Base-by-base conservation (phyloP, 2,797 vertebrate genomes). In the Ficedula albicollis region DNA sequence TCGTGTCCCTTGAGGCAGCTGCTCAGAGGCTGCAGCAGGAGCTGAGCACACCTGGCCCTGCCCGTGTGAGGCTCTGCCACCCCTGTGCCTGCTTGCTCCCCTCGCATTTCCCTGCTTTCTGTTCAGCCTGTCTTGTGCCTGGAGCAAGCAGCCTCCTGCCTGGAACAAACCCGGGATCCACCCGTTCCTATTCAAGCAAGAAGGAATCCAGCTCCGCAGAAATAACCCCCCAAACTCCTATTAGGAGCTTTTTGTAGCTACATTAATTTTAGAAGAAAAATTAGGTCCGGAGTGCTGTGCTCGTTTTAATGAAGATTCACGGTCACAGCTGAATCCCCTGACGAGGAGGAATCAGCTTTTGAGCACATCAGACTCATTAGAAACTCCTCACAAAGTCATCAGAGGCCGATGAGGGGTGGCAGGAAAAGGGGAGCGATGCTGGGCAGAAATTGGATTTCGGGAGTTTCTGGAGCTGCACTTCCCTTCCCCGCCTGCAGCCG, bases 201-300 rank as follows among this genome's bases (percentile, higher is more conserved):
- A 34, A 66, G 38, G 70, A 67, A 46, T 11, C 38, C 84, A 77
- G 34, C 34, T 84, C 48, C 38, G 11, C 8, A 20, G 54, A 70
- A 79, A 90, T 32, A 89, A 90, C 36, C 77, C 59, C 46, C 54
- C 1, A 58, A 92, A 87, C 68, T 83, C 89, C 82, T 72, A 64
- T 77, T 72, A 56, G 85, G 89, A 84, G 38, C 70, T 94, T 94
- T 89, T 89, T 89, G 84, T 85, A 67, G 81, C 86, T 49, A 32
- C 81, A 74, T 94, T 95, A 95, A 96, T 95, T 94, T 97, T 96
- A 95, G 90, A 93, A 92, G 68, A 64, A 85, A 97, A 95, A 93
- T 86, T 96, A 94, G 89, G 95, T 96, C 79, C 78, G 5, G 77
- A 90, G 70, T 70, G 32, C 78, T 74, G 83, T 62, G 77, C 94